A percentile compares a stretch with the other conserved stretches of the same genome.
Evolutionary conservation across 2,797 vertebrate species (phyloP).

Genomic region (Lepus oiostolus): DNA sequence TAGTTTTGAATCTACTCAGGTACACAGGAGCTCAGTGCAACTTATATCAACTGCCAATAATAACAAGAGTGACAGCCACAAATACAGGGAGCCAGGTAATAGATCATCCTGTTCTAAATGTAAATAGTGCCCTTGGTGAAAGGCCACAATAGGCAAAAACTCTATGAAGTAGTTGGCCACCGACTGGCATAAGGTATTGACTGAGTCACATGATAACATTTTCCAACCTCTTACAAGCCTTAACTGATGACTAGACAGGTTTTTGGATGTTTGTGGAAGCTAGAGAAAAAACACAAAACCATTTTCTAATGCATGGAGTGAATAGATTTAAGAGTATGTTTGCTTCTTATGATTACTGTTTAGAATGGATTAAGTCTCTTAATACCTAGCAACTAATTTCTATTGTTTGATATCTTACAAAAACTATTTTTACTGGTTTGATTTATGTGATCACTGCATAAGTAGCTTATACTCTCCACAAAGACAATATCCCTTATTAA

Average conservation of each 20-base stretch:
- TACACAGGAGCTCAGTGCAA: not conserved
- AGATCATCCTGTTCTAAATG: not conserved
- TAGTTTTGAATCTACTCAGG: slow-evolving; percentile 9
- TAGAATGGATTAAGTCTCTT: not conserved
- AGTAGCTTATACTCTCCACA: not conserved
- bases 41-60: not conserved
- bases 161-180: not conserved
- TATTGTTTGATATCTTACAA: not conserved
- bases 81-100: not conserved
- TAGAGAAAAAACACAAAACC: not conserved
- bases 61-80: not conserved
- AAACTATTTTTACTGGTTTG: slow-evolving; percentile 5
- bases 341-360: not conserved
- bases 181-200: not conserved
- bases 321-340: not conserved
- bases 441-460: not conserved
- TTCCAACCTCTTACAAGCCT: not conserved
- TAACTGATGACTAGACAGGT: not conserved
- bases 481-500: not conserved
- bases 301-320: not conserved
- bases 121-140: not conserved
- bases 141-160: not conserved
- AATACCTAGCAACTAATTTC: not conserved
- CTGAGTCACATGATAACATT: not conserved
- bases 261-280: slow-evolving; percentile 25